Percentiles rank a stretch among this genome's conserved stretches.
phyloP scores from a whole-genome alignment of 1,140 invertebrate species.

The Antheraea pernyi region DNA sequence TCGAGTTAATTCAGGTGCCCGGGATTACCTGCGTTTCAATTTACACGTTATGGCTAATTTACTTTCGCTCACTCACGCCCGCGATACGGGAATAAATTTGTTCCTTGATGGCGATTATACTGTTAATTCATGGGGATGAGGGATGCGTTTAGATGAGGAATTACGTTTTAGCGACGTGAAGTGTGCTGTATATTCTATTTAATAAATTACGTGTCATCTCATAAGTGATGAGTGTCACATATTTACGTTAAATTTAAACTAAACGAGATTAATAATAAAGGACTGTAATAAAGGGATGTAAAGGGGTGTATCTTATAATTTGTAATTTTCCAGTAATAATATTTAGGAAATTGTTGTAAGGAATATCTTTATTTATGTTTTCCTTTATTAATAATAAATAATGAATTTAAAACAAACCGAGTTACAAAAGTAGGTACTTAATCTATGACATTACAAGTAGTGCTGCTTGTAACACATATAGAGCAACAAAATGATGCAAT shows the following conservation, averaged over 20 bases:
- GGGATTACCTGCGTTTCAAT: conserved; percentile 41
- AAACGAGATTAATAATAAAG: not conserved
- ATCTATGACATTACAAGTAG: no score
- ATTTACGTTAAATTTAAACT: not conserved
- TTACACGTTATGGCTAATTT: conserved; percentile 45
- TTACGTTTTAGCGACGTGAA: conserved; percentile 8
- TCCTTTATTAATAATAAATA: no score
- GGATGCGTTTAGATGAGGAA: conserved; percentile 1
- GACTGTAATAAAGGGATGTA: not conserved
- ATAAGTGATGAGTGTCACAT: not conserved
- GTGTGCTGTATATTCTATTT: not conserved
- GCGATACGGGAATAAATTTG: conserved; percentile 18
- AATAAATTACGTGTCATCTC: not conserved
- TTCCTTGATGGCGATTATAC: conserved; percentile 6
- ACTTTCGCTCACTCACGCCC: conserved; percentile 24
- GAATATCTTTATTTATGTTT: no score
- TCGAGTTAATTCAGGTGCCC: conserved; percentile 13
- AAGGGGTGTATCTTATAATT: not conserved
- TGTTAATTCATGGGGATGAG: not conserved
- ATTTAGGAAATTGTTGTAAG: no score
- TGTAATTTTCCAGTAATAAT: no score
- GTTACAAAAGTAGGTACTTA: no score
- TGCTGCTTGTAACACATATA: no score
- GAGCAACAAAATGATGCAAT: no score
- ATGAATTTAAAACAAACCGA: no score